A percentile compares a stretch with the other conserved stretches of the same genome.
Evolutionary conservation across 2,113 vertebrate genomes (phyloP).

Genomic region (Raja brachyura): DNA sequence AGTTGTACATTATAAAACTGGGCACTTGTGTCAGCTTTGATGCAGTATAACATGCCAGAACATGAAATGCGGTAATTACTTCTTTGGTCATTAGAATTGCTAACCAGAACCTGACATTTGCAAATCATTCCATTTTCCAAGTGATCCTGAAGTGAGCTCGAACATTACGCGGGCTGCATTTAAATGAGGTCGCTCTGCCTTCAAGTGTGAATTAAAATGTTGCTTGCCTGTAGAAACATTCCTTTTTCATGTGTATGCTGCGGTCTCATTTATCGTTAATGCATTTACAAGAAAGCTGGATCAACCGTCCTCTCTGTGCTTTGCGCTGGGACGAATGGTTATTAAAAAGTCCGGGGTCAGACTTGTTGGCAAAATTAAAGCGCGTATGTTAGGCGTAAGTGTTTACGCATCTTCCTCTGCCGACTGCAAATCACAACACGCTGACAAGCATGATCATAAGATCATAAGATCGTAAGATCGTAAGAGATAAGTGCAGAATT

Average conservation of each 20-base stretch:
- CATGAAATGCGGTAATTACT: slow-evolving; percentile 72
- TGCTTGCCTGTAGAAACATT: slow-evolving; percentile 19
- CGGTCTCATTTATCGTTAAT: background rate
- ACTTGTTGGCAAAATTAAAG: background rate
- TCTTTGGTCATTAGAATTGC: slow-evolving; percentile 67
- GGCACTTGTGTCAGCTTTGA: slow-evolving; percentile 66
- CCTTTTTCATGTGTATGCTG: background rate
- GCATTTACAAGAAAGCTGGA: background rate
- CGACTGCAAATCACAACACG: background rate
- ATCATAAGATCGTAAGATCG: too few species aligned
- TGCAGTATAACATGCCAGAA: slow-evolving; percentile 62
- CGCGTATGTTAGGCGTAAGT: background rate
- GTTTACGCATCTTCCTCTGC: background rate
- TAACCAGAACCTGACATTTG: slow-evolving; percentile 78
- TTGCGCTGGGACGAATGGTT: background rate
- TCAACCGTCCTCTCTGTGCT: background rate
- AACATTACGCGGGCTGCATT: slow-evolving; percentile 50
- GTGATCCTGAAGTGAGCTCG: slow-evolving; percentile 55
- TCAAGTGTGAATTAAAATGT: background rate
- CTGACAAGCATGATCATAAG: background rate
- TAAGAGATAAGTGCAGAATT: too few species aligned
- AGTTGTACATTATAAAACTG: slow-evolving; percentile 62
- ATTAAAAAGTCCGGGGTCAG: background rate
- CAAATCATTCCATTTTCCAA: slow-evolving; percentile 59
- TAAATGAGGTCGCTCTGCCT: slow-evolving; percentile 45